phyloP scores from a whole-genome alignment of 2,113 vertebrate species.

The Notechis scutatus region DNA sequence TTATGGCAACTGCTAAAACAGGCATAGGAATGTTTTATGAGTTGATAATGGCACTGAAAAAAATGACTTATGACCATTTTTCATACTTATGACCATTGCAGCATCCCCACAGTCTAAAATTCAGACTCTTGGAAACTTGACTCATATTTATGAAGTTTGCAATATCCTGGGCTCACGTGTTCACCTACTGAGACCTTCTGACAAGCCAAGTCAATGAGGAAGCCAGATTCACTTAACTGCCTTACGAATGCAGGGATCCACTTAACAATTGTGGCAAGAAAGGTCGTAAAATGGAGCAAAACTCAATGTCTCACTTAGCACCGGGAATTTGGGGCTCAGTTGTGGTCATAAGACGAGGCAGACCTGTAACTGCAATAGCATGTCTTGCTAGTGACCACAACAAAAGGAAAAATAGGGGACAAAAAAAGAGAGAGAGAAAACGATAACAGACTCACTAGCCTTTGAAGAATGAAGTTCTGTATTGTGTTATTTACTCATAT shows the following conservation, averaged over 20 bases:
- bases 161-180: background rate
- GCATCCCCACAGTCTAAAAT: background rate
- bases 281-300: background rate
- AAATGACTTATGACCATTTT: background rate
- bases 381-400: slow-evolving; percentile 49
- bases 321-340: background rate
- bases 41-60: background rate
- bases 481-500: slow-evolving; percentile 54
- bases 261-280: background rate
- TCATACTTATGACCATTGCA: background rate
- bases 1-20: no score
- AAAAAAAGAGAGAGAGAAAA: slow-evolving; percentile 50
- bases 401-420: slow-evolving; percentile 45
- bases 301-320: background rate
- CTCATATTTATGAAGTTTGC: background rate
- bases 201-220: background rate
- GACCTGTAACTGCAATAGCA: slow-evolving; percentile 33
- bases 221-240: background rate
- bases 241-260: background rate
- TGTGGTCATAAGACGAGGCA: background rate
- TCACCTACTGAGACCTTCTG: background rate
- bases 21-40: no score
- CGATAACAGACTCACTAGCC: slow-evolving; percentile 24
- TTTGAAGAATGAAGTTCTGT: slow-evolving; percentile 59
- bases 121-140: background rate